Evolutionary conservation across 2,113 vertebrate species (phyloP), one percentile per base, ranked within the genome.

Genomic region (Rhinichthys klamathensis): DNA sequence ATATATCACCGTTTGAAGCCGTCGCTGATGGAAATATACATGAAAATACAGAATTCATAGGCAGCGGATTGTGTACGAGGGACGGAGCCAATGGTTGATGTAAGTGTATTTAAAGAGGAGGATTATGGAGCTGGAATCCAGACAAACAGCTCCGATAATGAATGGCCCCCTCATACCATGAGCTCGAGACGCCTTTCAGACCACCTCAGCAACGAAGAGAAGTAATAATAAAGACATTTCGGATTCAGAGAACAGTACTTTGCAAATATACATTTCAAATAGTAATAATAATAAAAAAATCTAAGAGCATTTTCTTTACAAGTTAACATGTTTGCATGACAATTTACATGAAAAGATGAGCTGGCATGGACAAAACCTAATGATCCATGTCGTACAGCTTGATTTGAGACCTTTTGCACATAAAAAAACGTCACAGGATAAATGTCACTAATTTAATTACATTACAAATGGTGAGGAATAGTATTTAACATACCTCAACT

Each of bases 61-160:
- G 41, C 44, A 83, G 69, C 7, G 67, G 61, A 63, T 69, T 65
- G 67, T 76, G n/a, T 60, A 86, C 74, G 21, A 75, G 79, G 32
- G 67, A 86, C 44, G 30, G 41, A 69, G 83, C 83, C 60, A 35
- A 44, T 44, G 80, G 18, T 80, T 80, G 80, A 88, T 84, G 81
- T 51, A 88, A 75, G 82, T 49, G 80, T 73, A 51, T 84, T 86
- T 84, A 60, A 63, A 46, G 38, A 88, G 60, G 74, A 83, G 56
- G 81, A 70, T 75, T 38, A 51, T n/a, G 74, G 44, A n/a, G 30
- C 75, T 72, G 30, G 56, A 58, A 78, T 82, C 67, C 60, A 74
- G 73, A 75, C 81, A 80, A 80, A 80, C 63, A 80, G 80, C 65
- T 86, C 69, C 46, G 46, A 86, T 80, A 88, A 83, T 76, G 77